phyloP scores from a whole-genome alignment of 2,888 invertebrate species.

The Onthophagus sagittarius region DNA sequence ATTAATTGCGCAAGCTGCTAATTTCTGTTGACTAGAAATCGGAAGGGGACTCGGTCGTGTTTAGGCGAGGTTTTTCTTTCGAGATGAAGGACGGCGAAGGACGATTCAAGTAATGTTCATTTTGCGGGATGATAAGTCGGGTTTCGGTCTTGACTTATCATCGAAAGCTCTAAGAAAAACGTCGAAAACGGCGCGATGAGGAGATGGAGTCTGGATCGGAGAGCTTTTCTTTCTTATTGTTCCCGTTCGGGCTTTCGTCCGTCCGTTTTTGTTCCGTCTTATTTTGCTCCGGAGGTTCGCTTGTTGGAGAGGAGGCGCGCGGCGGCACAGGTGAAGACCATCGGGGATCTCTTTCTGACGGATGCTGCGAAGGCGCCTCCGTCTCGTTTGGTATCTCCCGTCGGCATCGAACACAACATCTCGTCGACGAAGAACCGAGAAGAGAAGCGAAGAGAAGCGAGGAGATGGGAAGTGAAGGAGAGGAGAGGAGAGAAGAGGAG shows the following conservation, averaged over 20 bases:
- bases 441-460: background rate
- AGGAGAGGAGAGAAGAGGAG: background rate
- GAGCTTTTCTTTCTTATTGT: constrained; percentile 45
- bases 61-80: constrained; percentile 1
- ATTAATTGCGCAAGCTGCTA: background rate
- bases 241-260: constrained; percentile 44
- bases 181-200: too few relatives aligned
- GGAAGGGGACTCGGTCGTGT: background rate
- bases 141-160: constrained; percentile 15
- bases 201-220: constrained; percentile 42
- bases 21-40: background rate
- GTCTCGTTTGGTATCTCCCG: constrained; percentile 24
- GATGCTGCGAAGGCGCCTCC: constrained; percentile 33
- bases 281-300: constrained; percentile 39
- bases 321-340: constrained; percentile 3
- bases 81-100: background rate
- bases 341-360: constrained; percentile 3
- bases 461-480: constrained; percentile 32
- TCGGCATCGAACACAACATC: constrained; percentile 44
- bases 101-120: too few relatives aligned
- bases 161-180: constrained; percentile 23
- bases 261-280: constrained; percentile 42
- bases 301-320: constrained; percentile 7
- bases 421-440: constrained; percentile 28
- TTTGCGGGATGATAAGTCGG: background rate